A percentile compares a stretch with the other conserved stretches of the same genome.
phyloP scores from a whole-genome alignment of 2,797 vertebrate genomes.

The Xiphophorus birchmanni region DNA sequence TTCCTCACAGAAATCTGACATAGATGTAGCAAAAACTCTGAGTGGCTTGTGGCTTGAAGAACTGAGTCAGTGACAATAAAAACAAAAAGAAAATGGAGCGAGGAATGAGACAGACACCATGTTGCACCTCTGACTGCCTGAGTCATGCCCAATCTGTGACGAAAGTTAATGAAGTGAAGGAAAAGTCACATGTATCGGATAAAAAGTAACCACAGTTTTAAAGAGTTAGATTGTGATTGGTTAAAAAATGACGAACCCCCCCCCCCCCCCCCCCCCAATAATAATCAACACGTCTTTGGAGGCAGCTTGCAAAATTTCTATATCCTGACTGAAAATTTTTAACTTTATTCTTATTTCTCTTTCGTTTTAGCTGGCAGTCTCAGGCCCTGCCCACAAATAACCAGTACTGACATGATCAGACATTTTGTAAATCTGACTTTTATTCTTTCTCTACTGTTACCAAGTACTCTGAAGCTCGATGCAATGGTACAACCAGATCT shows the following conservation, averaged over 20 bases:
- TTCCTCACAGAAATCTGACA: not conserved
- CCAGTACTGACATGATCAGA: slow-evolving; percentile 63
- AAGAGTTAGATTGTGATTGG: not conserved
- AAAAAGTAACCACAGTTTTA: not conserved
- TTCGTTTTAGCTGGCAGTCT: slow-evolving; percentile 7
- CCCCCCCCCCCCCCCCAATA: too few relatives aligned
- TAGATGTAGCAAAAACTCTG: not conserved
- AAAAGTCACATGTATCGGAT: not conserved
- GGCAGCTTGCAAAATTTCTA: slow-evolving; percentile 19
- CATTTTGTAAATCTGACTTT: slow-evolving; percentile 71
- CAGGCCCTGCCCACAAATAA: slow-evolving; percentile 64
- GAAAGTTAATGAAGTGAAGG: not conserved
- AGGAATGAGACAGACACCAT: not conserved
- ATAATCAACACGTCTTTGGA: not conserved
- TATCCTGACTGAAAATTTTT: slow-evolving; percentile 23
- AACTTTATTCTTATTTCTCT: slow-evolving; percentile 8
- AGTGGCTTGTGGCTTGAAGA: not conserved
- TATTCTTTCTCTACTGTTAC: slow-evolving; percentile 75
- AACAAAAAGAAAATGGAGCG: not conserved
- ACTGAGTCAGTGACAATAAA: not conserved
- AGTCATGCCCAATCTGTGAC: not conserved
- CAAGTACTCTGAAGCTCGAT: slow-evolving; percentile 57
- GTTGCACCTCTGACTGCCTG: not conserved
- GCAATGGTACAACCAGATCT: slow-evolving; percentile 56
- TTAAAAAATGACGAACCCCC: not conserved